Percentiles rank a stretch among this genome's conserved stretches.
These are phyloP conservation scores for Megalops atlanticus DNA, from an alignment of 2,113 vertebrate species.

Conservation along the genomic window DNA sequence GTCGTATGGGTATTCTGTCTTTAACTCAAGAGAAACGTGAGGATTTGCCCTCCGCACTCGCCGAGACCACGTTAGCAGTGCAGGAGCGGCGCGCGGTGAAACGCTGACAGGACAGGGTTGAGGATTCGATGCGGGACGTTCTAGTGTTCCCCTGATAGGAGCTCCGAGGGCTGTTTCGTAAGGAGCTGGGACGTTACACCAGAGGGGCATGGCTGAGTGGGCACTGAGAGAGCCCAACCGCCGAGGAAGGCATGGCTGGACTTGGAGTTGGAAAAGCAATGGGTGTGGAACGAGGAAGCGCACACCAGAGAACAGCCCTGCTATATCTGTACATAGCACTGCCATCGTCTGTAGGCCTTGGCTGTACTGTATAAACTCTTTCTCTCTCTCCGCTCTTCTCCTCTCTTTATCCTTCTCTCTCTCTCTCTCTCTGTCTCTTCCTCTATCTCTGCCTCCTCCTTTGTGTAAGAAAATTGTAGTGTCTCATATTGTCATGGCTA, in stretches of 20 bases:
- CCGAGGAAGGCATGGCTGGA: conserved; percentile 8
- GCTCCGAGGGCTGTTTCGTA: conserved; percentile 25
- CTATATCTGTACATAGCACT: conserved; percentile 73
- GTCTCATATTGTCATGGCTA: background rate
- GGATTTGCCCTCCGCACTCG: conserved; percentile 51
- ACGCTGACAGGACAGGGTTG: background rate
- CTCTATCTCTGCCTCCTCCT: conserved; percentile 30
- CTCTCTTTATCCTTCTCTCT: background rate
- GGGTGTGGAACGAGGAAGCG: conserved; percentile 55
- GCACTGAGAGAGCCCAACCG: background rate
- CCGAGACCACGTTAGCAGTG: conserved; percentile 40
- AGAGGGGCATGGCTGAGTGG: background rate
- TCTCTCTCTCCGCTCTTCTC: background rate
- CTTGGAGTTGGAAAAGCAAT: conserved; percentile 40
- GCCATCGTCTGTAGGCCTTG: conserved; percentile 73
- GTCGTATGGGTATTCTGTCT: conserved; percentile 56
- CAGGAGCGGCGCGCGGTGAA: background rate
- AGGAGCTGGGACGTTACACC: conserved; percentile 24
- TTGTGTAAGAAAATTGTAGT: background rate
- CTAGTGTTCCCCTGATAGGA: conserved; percentile 24
- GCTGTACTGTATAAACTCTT: conserved; percentile 54
- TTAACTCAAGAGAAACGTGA: conserved; percentile 38
- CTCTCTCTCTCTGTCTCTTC: background rate
- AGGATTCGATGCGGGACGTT: conserved; percentile 2
- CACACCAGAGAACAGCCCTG: conserved; percentile 66